A percentile compares a stretch with the other conserved stretches of the same genome.
Evolutionary conservation across 2,113 vertebrate species (phyloP).

Genomic region (Dicentrarchus labrax): DNA sequence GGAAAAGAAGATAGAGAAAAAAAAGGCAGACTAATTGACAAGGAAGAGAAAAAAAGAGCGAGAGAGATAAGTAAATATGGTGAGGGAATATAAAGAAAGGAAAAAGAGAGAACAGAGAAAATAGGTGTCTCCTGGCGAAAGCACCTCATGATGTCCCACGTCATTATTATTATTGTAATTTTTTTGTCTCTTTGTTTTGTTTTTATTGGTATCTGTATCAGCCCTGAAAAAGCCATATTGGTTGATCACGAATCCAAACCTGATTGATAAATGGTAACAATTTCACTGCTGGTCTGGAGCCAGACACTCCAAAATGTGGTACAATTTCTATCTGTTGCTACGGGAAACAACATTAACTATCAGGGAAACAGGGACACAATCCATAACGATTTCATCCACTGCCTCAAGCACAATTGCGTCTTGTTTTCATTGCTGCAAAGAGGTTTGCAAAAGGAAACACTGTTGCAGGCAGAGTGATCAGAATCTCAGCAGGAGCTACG

Average conservation of each 20-base stretch:
- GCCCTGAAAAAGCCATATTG: not conserved
- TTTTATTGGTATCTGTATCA: no score
- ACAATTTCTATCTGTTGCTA: not conserved
- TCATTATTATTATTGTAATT: no score
- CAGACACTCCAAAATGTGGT: not conserved
- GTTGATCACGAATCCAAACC: not conserved
- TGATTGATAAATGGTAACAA: not conserved
- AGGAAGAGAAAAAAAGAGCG: no score
- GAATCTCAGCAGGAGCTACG: not conserved
- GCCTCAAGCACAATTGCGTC: not conserved
- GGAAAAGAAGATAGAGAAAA: no score
- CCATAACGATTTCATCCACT: not conserved
- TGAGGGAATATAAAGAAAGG: no score
- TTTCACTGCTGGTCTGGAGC: not conserved
- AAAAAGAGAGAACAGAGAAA: no score
- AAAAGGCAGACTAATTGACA: no score
- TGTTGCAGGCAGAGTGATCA: not conserved
- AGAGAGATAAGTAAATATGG: no score
- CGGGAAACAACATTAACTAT: not conserved
- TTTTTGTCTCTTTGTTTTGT: no score
- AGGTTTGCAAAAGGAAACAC: no score
- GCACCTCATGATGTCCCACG: no score
- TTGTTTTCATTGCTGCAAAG: not conserved
- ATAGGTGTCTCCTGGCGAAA: no score
- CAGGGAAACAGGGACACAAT: not conserved